Conservation (phyloP, 2,888 invertebrate genomes). For the Labia minor region DNA sequence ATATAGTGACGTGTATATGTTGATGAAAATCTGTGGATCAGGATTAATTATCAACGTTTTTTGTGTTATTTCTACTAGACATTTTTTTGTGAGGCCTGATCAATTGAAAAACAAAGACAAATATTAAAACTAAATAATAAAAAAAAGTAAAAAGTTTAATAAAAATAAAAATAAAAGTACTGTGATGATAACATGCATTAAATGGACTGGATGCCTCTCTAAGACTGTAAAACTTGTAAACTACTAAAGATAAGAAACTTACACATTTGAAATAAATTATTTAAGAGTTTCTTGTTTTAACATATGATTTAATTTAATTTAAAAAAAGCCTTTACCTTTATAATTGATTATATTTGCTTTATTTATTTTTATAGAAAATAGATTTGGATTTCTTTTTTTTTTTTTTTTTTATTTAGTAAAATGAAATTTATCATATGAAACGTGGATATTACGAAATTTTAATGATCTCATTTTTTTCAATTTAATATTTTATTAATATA, state of each 20-base stretch:
- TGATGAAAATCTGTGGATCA: slow-evolving; percentile 32
- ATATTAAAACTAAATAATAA: slow-evolving; percentile 27
- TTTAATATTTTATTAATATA: too few relatives aligned
- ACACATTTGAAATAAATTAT: slow-evolving; percentile 29
- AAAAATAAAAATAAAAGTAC: slow-evolving; percentile 22
- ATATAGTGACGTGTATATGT: slow-evolving; percentile 47
- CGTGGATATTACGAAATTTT: too few relatives aligned
- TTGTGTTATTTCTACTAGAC: slow-evolving; percentile 26
- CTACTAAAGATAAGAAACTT: slow-evolving; percentile 25
- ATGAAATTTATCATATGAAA: too few relatives aligned
- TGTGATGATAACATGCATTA: slow-evolving; percentile 24
- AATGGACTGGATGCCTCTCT: slow-evolving; percentile 22
- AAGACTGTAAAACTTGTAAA: slow-evolving; percentile 28
- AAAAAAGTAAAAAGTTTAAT: background rate
- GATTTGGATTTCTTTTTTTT: too few relatives aligned
- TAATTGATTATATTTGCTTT: too few relatives aligned
- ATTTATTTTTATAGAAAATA: too few relatives aligned
- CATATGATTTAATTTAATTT: background rate
- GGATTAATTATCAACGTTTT: slow-evolving; percentile 31
- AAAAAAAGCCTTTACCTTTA: background rate
- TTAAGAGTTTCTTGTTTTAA: slow-evolving; percentile 25
- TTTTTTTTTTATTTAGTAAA: too few relatives aligned
- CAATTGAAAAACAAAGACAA: slow-evolving; percentile 24
- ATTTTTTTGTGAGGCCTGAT: slow-evolving; percentile 15
- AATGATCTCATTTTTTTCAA: too few relatives aligned